phyloP scores from a whole-genome alignment of 2,113 vertebrate species.

The Crotophaga sulcirostris region DNA sequence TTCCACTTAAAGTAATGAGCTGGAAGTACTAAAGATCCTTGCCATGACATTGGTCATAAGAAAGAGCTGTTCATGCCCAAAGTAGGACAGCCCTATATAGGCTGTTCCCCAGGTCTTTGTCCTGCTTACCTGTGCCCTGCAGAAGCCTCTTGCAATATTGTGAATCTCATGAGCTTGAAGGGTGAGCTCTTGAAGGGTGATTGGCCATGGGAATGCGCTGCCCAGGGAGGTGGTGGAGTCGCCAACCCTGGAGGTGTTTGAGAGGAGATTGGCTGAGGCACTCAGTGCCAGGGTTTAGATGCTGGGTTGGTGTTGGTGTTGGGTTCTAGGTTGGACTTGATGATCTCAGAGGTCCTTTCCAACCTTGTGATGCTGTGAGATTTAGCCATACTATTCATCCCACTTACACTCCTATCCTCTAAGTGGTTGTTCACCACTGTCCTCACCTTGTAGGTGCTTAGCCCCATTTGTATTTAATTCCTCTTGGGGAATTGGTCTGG shows the following conservation, averaged over 20 bases:
- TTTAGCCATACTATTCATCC: not conserved
- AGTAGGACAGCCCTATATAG: not conserved
- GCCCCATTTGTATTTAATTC: not conserved
- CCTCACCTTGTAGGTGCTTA: not conserved
- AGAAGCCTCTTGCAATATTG: not conserved
- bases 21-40: not conserved
- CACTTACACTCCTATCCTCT: not conserved
- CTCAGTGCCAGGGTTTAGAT: too few relatives aligned
- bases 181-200: too few relatives aligned
- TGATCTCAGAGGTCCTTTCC: too few relatives aligned
- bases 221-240: too few relatives aligned
- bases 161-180: not conserved
- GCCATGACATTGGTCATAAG: not conserved
- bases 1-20: constrained; percentile 92
- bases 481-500: not conserved
- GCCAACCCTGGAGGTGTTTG: too few relatives aligned
- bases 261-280: too few relatives aligned
- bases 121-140: not conserved
- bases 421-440: accelerated
- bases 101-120: not conserved
- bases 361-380: too few relatives aligned
- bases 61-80: not conserved
- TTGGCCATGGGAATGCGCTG: too few relatives aligned
- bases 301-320: too few relatives aligned
- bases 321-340: too few relatives aligned